Conservation (phyloP, 1,140 invertebrate species). For the Orchestia grillus region DNA sequence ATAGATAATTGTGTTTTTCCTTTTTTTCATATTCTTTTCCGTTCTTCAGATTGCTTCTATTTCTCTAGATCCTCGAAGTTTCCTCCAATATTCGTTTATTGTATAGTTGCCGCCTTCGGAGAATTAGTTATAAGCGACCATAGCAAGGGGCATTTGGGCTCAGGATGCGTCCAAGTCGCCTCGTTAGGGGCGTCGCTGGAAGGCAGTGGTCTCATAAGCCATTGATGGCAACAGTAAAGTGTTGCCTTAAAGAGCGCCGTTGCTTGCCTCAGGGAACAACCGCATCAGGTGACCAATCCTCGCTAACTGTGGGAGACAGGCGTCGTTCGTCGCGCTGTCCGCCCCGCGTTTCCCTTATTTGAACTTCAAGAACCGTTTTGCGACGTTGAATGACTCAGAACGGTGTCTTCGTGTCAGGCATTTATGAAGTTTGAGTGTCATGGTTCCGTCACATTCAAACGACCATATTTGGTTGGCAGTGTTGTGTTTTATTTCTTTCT, state of each 20-base stretch:
- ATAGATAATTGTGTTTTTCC: no score
- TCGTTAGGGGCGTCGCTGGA: conserved; percentile 10
- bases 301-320: conserved; percentile 12
- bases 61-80: background rate
- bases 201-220: conserved; percentile 22
- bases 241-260: background rate
- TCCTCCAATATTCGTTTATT: background rate
- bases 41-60: background rate
- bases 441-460: background rate
- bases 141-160: background rate
- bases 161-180: background rate
- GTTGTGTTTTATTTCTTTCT: background rate
- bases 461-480: background rate
- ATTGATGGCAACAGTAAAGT: conserved; percentile 1
- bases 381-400: background rate
- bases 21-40: background rate
- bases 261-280: background rate
- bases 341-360: background rate
- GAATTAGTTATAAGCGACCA: conserved; percentile 27
- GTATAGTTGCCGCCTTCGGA: background rate
- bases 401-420: background rate
- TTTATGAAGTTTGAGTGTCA: background rate
- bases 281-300: background rate
- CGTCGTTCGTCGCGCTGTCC: background rate
- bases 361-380: background rate